Percentiles rank a stretch among this genome's conserved stretches.
These are phyloP conservation scores for Catharus bicknelli DNA, from an alignment of 2,113 vertebrate genomes.

Conservation along the genomic window DNA sequence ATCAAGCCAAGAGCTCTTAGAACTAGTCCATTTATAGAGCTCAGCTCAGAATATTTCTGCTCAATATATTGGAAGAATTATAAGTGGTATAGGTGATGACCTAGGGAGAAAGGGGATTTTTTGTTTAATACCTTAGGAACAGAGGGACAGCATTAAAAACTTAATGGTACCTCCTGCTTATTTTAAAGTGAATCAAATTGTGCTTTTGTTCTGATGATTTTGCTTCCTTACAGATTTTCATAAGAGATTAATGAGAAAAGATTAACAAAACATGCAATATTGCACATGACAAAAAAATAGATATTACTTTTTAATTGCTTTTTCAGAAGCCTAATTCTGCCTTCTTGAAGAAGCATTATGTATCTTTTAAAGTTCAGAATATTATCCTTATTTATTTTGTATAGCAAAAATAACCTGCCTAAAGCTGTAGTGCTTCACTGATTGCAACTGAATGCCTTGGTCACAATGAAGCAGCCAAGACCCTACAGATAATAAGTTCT, in stretches of 20 bases:
- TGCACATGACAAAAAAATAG: constrained; percentile 35
- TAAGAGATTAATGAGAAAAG: constrained; percentile 39
- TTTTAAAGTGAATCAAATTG: neutral
- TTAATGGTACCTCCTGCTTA: neutral
- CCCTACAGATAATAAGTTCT: neutral
- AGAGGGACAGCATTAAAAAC: neutral
- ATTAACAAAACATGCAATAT: constrained; percentile 28
- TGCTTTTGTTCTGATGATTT: constrained; percentile 27
- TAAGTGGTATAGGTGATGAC: constrained; percentile 31
- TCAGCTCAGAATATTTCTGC: neutral
- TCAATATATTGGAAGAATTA: constrained; percentile 5
- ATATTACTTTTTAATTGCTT: constrained; percentile 39
- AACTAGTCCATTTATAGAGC: constrained; percentile 16
- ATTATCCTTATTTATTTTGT: neutral
- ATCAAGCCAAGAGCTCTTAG: constrained; percentile 4
- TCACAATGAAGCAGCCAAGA: neutral
- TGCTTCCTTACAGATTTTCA: neutral
- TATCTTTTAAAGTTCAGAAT: neutral
- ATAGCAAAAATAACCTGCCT: neutral
- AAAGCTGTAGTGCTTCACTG: neutral
- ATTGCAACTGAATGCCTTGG: neutral
- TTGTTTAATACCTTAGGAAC: constrained; percentile 20
- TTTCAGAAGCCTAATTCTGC: neutral
- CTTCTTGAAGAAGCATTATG: neutral
- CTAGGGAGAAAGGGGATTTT: neutral